Percentiles rank a stretch among this genome's conserved stretches.
These are phyloP conservation scores for Tiliacea citrago DNA, from an alignment of 2,888 invertebrate genomes.

Conservation along the genomic window DNA sequence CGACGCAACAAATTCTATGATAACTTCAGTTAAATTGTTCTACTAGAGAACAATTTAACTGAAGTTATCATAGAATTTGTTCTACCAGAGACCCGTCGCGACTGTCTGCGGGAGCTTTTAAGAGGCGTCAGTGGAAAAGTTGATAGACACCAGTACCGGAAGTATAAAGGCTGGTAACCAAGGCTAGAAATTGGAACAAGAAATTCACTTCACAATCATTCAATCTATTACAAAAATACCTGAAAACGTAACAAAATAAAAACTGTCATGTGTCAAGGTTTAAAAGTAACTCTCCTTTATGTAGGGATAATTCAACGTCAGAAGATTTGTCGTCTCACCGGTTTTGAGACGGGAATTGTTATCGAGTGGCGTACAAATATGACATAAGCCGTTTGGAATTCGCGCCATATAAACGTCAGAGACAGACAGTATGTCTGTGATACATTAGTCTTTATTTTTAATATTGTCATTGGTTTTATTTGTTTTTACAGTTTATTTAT, in stretches of 20 bases:
- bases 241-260: slow-evolving; percentile 1
- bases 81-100: no score
- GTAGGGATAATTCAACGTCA: slow-evolving; percentile 10
- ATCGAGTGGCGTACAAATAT: slow-evolving; percentile 29
- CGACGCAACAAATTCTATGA: no score
- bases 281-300: neutral
- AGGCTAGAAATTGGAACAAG: neutral
- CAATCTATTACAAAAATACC: neutral
- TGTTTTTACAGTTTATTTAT: slow-evolving; percentile 9
- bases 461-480: slow-evolving; percentile 27
- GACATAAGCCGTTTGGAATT: slow-evolving; percentile 38
- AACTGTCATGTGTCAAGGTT: neutral
- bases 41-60: neutral
- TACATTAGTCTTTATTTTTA: slow-evolving; percentile 16
- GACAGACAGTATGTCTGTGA: slow-evolving; percentile 37
- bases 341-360: slow-evolving; percentile 10
- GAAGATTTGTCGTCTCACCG: slow-evolving; percentile 9
- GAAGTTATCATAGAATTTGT: neutral
- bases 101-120: neutral
- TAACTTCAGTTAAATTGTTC: no score
- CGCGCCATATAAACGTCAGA: slow-evolving; percentile 41
- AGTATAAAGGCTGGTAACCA: neutral
- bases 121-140: neutral
- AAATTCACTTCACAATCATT: neutral
- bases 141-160: no score